Conservation (phyloP, 2,888 invertebrate species). For the Dasypolia templi region DNA sequence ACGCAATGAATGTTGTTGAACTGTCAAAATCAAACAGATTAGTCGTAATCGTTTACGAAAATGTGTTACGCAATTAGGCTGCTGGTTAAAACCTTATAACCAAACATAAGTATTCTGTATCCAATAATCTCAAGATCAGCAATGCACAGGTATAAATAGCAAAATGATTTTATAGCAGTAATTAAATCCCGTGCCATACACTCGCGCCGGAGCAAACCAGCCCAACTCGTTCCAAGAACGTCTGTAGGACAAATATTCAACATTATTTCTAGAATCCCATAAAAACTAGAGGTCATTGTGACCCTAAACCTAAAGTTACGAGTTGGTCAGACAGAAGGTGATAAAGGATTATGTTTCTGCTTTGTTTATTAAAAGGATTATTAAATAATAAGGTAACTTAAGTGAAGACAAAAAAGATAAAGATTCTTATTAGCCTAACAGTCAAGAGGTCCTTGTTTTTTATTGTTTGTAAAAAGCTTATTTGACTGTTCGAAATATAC, state of each 20-base stretch:
- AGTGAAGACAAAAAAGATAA: not conserved
- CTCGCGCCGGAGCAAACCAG: conserved; percentile 50
- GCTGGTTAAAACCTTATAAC: not conserved
- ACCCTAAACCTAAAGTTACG: conserved; percentile 54
- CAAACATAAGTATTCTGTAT: conserved; percentile 7
- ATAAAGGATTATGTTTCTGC: conserved; percentile 24
- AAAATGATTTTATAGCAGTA: conserved; percentile 42
- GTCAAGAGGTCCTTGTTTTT: not conserved
- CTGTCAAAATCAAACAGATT: no score
- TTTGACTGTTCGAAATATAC: not conserved
- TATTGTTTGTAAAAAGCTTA: not conserved
- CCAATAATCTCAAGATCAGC: conserved; percentile 36
- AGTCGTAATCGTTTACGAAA: no score
- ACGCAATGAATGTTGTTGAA: no score
- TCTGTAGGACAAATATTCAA: conserved; percentile 72
- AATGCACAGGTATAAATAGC: conserved; percentile 22
- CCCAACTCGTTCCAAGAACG: conserved; percentile 69
- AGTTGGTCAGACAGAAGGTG: conserved; percentile 34
- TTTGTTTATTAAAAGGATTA: not conserved
- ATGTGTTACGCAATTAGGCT: no score
- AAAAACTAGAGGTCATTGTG: conserved; percentile 69
- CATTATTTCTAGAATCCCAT: conserved; percentile 69
- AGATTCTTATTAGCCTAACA: not conserved
- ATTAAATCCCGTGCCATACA: conserved; percentile 55
- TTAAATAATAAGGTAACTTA: not conserved